phyloP scores from a whole-genome alignment of 2,113 vertebrate species.

The Aegotheles bennettii region DNA sequence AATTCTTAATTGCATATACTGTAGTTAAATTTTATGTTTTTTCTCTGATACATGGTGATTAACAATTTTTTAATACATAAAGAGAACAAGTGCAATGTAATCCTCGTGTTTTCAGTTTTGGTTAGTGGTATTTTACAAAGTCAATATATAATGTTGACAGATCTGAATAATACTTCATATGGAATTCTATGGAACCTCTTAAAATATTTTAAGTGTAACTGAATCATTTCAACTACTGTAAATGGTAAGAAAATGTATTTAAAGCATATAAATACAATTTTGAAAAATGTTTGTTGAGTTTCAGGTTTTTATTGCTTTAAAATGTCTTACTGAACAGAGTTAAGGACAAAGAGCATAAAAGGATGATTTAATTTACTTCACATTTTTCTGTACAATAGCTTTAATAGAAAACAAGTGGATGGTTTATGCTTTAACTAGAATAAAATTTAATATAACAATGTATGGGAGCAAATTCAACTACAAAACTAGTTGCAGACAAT shows the following conservation, averaged over 20 bases:
- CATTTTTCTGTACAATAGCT: slow-evolving; percentile 4
- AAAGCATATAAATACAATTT: not conserved
- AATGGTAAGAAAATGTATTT: not conserved
- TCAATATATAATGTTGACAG: not conserved
- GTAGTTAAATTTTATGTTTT: not conserved
- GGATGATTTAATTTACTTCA: slow-evolving; percentile 19
- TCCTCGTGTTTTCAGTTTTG: slow-evolving; percentile 4
- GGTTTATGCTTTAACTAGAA: slow-evolving; percentile 22
- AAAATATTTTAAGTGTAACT: not conserved
- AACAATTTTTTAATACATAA: not conserved
- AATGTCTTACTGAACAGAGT: not conserved
- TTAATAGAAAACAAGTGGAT: slow-evolving; percentile 47
- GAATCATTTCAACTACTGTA: not conserved
- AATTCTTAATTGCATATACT: not conserved
- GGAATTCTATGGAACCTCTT: not conserved
- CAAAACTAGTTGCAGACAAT: not conserved
- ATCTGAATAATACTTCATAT: not conserved
- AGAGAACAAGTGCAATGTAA: slow-evolving; percentile 49
- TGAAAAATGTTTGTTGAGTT: not conserved
- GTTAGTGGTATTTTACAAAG: not conserved
- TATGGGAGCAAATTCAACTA: not conserved
- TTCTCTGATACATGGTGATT: not conserved
- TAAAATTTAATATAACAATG: slow-evolving; percentile 2
- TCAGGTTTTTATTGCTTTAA: not conserved
- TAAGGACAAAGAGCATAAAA: slow-evolving; percentile 17